Base-by-base conservation (phyloP, 2,113 vertebrate genomes). In the Melanocharis versteri region DNA sequence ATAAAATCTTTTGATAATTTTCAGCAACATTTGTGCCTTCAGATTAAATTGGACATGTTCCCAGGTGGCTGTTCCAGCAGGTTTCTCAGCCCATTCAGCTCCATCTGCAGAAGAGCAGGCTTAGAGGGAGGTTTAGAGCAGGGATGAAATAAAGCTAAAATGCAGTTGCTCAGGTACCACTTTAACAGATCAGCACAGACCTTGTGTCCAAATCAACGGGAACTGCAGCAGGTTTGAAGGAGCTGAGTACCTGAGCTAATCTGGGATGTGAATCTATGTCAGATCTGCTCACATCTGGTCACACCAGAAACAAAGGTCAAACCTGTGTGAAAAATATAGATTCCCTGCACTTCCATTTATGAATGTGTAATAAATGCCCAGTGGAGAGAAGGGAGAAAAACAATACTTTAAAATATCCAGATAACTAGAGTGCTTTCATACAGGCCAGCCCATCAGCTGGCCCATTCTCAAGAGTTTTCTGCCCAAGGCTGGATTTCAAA, bases 291-390 rank as follows among this genome's bases (percentile, higher is more conserved):
- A 31, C 15, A n/a, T 64, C 21, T 56, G 44, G 31, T 16, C 30
- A 56, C 19, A 73, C 19, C 39, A 54, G 44, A 81, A 84, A 64
- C 24, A 68, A 73, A 82, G 22, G 12, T 77, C 40, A 62, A 45
- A 84, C 50, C 14, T 40, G 23, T 26, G 9, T 12, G n/a, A 92
- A 76, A 70, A 87, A 51, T 31, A 83, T 50, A 90, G 37, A 96
- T 90, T 93, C 8, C 24, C 83, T 92, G n/a, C 60, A 53, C 8
- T 13, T 97, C 82, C 93, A 97, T 97, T 98, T 97, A 83, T 87
- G 87, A 95, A 96, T 79, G 62, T 75, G 93, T 85, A 95, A 96
- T 94, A 97, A 98, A 95, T 96, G 88, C 27, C 30, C 47, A 47
- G 9, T 18, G 56, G 48, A 66, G 42, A 78, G 66, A 93, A 89